Percentiles rank a stretch among this genome's conserved stretches.
Evolutionary conservation across 1,140 invertebrate genomes (phyloP).

Genomic region (Anoplolepis gracilipes): DNA sequence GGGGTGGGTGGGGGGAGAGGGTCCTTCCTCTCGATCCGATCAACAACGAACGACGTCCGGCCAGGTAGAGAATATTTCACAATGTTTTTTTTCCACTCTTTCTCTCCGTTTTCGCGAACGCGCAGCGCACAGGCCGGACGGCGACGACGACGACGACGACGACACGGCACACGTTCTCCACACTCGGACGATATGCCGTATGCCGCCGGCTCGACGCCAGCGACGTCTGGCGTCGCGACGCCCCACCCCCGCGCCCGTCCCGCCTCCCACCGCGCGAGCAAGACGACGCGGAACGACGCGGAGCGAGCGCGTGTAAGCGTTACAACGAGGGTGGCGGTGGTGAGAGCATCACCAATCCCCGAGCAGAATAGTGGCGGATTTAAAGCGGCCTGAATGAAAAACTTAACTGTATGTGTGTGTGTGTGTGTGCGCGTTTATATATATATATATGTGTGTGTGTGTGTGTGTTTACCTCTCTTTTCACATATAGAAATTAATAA

Average conservation of each 20-base stretch:
- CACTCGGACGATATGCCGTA: conserved; percentile 71
- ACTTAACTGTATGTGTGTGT: no score
- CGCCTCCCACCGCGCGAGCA: no score
- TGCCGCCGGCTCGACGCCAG: conserved; percentile 74
- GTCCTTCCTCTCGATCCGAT: no score
- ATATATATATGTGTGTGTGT: no score
- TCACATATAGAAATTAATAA: no score
- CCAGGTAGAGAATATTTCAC: no score
- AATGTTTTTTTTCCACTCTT: no score
- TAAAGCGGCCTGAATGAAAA: background rate
- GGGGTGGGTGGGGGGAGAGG: no score
- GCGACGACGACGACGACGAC: conserved; percentile 37
- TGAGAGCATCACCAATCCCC: conserved; percentile 7
- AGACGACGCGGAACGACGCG: conserved; percentile 26
- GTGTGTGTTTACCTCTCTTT: no score
- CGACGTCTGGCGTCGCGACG: conserved; percentile 77
- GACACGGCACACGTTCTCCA: conserved; percentile 62
- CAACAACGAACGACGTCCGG: background rate
- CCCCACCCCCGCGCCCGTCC: conserved; percentile 55
- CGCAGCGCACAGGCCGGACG: conserved; percentile 44
- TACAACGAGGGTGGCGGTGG: conserved; percentile 5
- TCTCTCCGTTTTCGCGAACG: background rate
- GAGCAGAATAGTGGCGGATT: background rate
- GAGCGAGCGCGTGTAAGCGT: background rate
- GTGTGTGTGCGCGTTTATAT: no score